Evolutionary conservation across 2,888 invertebrate species (phyloP), one percentile per base, ranked within the genome.

Genomic region (Gryllus longicercus): DNA sequence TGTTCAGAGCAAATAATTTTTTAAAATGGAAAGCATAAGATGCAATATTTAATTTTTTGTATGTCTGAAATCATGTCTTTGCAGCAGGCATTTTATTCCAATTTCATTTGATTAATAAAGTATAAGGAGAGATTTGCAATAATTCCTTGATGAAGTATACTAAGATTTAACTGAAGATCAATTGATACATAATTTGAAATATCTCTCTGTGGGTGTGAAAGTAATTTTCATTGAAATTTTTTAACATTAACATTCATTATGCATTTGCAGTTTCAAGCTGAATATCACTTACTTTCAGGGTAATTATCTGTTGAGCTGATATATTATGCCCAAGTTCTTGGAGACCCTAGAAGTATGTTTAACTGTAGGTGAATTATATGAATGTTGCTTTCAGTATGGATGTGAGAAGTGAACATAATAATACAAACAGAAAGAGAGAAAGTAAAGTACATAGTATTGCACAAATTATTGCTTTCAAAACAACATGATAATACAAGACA

Each of bases 241-340:
- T 38, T 38, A 38, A 38, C 38, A 38, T 38, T 8, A 38, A 38
- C 23, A 74, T 12, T 74, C 23, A 74, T 23, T 12, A 16, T 74
- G 74, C 74, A 74, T 74, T 74, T 74, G 74, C 2, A 14, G 12
- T 23, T 21, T 74, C 11, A 74, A 74, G n/a, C 23, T 16, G 23
- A 74, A 74, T 74, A 23, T 11, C 14, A 76, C 95, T 95, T 91
- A 96, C 96, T 95, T 96, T 96, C 85, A 96, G 91, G 87, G 95
- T 94, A 88, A 96, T 94, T 91, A 96, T 92, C 90, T 94, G 94
- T 88, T 95, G 94, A 89, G 94, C 93, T 87, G 96, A 94, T 90
- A 96, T 93, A 92, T 96, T 96, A 92, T 95, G 95, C 85, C 96
- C 96, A 88, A 94, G 93, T 89, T 94, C 95, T 91, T 95, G 95